Conservation (phyloP, 2,797 vertebrate species). For the Pogoniulus pusillus region DNA sequence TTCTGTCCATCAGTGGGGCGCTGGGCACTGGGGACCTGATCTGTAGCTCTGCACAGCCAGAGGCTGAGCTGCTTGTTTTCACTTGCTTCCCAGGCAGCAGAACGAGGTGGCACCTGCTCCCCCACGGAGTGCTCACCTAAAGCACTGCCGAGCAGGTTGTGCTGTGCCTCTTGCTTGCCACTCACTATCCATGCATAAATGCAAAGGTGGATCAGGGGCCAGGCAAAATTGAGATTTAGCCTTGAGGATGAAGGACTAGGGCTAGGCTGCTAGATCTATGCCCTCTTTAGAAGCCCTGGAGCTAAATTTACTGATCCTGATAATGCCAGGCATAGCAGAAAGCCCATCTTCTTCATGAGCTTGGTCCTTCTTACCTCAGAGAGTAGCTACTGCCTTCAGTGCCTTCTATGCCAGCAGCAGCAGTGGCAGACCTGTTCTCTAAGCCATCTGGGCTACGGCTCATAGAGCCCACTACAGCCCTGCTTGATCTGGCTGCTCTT, state of each 20-base stretch:
- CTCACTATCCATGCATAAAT: accelerated
- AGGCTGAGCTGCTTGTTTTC: background rate
- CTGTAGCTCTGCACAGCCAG: background rate
- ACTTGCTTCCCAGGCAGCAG: background rate
- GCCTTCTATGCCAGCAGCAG: background rate
- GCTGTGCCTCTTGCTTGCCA: background rate
- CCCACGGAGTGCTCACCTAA: accelerated
- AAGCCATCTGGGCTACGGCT: background rate
- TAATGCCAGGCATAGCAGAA: background rate
- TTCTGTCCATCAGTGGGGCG: slow-evolving; percentile 36
- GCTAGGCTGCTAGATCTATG: background rate
- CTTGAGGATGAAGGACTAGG: background rate
- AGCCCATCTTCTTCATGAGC: background rate
- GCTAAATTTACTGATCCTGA: background rate
- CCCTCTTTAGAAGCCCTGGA: background rate
- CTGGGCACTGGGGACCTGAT: slow-evolving; percentile 13
- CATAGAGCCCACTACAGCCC: background rate
- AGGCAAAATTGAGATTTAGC: background rate
- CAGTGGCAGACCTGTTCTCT: background rate
- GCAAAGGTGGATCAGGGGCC: background rate
- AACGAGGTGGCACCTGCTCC: background rate
- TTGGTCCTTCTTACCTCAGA: background rate
- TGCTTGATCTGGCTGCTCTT: background rate
- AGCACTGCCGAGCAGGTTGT: accelerated
- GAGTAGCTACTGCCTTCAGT: background rate